Base-by-base conservation (phyloP, 2,113 vertebrate genomes). In the Syngnathoides biaculeatus region DNA sequence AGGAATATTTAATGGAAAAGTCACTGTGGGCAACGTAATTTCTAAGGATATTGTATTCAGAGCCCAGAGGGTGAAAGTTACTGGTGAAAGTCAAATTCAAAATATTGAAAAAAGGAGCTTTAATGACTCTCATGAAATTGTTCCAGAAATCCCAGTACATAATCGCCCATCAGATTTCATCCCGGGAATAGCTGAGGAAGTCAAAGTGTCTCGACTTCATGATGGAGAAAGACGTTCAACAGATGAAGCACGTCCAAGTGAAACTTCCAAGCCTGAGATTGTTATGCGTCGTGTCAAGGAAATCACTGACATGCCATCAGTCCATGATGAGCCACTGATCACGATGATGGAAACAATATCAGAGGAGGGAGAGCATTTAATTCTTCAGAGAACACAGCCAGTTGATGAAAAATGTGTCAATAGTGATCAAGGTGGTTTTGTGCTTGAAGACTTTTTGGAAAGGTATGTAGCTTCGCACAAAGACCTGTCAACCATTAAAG, bases 261-360 rank as follows among this genome's bases (percentile, higher is more conserved):
- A 71, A 68, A 62, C 58, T 52, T 20, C 48, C 12, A 53, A 55
- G 47, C 26, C 38, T 9, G 59, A 71, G 19, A 30, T 50, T 38
- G 22, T 67, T 60, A 27, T 47, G 30, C 55, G 48, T 26, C 64
- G 68, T 27, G 2, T 35, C 1, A 2, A 0, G 26, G 1, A 61
- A 40, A 47, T n/a, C 65, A 59, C 63, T 57, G 24, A 8, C 3
- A 48, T 65, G 24, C 8, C n/a, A 2, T 74, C 65, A 63, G 47
- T 35, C 15, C 45, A 73, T 0, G 15, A 69, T 47, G 58, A 79
- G 35, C 43, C 22, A 0, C 40, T n/a, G 2, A 55, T 45, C 11
- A 17, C 1, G 4, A 38, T 64, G 73, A 65, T 58, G 39, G 70
- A 81, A 62, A 30, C 68, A 27, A 67, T 78, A 24, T 61, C 53